Evolutionary conservation across 2,113 vertebrate genomes (phyloP), one percentile per base, ranked within the genome.

Genomic region (Pollachius pollachius): DNA sequence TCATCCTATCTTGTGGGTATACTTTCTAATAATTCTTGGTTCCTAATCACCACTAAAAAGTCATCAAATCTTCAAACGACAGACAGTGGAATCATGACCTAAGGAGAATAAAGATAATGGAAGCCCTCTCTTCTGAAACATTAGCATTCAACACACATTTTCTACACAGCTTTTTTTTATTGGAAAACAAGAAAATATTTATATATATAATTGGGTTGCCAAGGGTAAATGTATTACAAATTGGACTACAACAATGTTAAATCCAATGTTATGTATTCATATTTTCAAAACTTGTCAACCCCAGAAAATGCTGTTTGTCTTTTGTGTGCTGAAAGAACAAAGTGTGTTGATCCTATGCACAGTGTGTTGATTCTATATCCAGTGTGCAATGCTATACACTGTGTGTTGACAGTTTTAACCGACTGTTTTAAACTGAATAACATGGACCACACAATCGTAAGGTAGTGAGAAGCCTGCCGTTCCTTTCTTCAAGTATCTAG

Each of bases 1-100:
- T 77, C 79, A 76, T 84, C 87, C 75, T 85, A 81, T 90, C 90
- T 91, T 83, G 68, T 87, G 84, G 87, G 78, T 87, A 89, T 87
- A 83, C 80, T 81, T 87, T 88, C 81, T 87, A 87, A 90, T 88
- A 84, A 88, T 86, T 88, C 76, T 81, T 84, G 72, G 82, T 79
- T 75, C 81, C 77, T 88, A 88, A 91, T 91, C 89, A 88, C 80
- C 71, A 87, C 77, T 73, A 77, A 74, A 69, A 84, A 72, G 80
- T 62, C 74, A 70, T 64, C 67, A 72, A 84, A 73, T 74, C 48
- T 71, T 80, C 21, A 57, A 48, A 85, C 85, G 68, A 87, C 62
- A 82, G 86, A 90, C 81, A 71, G 72, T 59, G 70, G 74, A 71
- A 70, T 65, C 8, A 25, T 52, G 34, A 41, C 58, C 37, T 4